Evolutionary conservation across 1,140 invertebrate genomes (phyloP).

Genomic region (Aphaenogaster ashmeadi): DNA sequence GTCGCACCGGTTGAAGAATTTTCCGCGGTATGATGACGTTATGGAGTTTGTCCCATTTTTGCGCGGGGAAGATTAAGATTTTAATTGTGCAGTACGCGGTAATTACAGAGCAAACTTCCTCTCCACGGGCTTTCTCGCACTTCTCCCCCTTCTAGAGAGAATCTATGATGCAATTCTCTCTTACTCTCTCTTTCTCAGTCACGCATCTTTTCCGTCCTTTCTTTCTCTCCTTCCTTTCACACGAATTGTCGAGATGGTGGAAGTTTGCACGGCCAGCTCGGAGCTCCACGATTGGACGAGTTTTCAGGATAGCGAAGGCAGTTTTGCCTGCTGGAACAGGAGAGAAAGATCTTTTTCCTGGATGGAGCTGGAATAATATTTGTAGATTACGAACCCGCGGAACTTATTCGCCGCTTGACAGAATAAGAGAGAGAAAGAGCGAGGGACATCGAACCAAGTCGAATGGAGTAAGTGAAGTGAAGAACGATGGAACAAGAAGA

Average conservation of each 20-base stretch:
- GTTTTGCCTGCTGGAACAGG: constrained; percentile 44
- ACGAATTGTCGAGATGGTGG: constrained; percentile 37
- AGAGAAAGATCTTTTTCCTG: constrained; percentile 43
- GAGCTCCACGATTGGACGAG: constrained; percentile 57
- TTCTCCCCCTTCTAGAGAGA: constrained; percentile 10
- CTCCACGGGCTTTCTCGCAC: constrained; percentile 46
- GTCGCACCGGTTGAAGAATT: constrained; percentile 40
- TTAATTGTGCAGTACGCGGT: constrained; percentile 76
- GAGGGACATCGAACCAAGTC: constrained; percentile 39
- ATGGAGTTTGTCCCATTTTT: constrained; percentile 59
- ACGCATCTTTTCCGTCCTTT: constrained; percentile 32
- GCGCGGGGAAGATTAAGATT: constrained; percentile 76
- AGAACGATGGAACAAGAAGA: constrained; percentile 31
- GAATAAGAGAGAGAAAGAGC: constrained; percentile 12
- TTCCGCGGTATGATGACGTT: constrained; percentile 47
- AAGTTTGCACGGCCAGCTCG: constrained; percentile 66
- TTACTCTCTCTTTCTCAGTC: neutral
- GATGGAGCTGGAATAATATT: constrained; percentile 70
- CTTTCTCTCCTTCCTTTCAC: constrained; percentile 23
- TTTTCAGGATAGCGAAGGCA: constrained; percentile 57
- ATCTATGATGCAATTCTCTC: constrained; percentile 31
- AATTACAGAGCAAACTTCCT: constrained; percentile 71
- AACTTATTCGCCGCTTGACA: constrained; percentile 51
- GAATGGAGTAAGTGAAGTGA: constrained; percentile 55
- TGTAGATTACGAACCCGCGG: constrained; percentile 65